Conservation (phyloP, 2,113 vertebrate species). For the Grantiella picta region DNA sequence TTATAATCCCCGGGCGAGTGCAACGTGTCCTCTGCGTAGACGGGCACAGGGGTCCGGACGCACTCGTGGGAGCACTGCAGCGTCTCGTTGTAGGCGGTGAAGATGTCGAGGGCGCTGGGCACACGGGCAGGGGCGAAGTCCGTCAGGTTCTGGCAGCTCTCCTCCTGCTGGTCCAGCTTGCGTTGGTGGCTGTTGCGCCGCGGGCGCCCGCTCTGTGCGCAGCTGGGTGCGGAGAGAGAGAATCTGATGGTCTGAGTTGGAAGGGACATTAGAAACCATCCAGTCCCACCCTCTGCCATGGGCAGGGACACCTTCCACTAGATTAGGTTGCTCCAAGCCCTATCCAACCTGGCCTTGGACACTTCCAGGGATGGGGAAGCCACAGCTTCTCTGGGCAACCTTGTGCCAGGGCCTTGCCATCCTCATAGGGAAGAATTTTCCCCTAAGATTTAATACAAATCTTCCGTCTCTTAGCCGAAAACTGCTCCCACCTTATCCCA, state of each 20-base stretch:
- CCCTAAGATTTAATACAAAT: background rate
- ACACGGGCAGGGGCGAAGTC: conserved; percentile 93
- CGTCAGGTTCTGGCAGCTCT: conserved; percentile 97
- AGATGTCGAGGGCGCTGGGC: conserved; percentile 95
- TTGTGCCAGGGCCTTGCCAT: background rate
- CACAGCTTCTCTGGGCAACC: background rate
- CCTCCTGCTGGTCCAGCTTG: conserved; percentile 96
- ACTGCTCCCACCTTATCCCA: background rate
- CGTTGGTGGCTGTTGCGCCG: conserved; percentile 94
- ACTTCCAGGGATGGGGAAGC: background rate
- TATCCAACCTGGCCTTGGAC: background rate
- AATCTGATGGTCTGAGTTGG: background rate
- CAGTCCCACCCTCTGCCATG: too few species aligned
- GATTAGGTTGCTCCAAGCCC: background rate
- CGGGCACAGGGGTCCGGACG: conserved; percentile 84
- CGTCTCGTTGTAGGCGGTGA: conserved; percentile 97
- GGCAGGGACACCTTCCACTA: background rate
- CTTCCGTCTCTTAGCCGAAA: background rate
- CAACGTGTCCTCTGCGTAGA: conserved; percentile 90
- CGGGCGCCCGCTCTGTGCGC: conserved; percentile 88
- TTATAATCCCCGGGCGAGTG: conserved; percentile 90
- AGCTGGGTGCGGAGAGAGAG: conserved; percentile 47
- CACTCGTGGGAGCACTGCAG: conserved; percentile 97
- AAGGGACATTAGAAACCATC: background rate
- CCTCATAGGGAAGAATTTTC: background rate